These are phyloP conservation scores for Trichomalopsis sarcophagae DNA, from an alignment of 1,140 invertebrate species.

Conservation along the genomic window DNA sequence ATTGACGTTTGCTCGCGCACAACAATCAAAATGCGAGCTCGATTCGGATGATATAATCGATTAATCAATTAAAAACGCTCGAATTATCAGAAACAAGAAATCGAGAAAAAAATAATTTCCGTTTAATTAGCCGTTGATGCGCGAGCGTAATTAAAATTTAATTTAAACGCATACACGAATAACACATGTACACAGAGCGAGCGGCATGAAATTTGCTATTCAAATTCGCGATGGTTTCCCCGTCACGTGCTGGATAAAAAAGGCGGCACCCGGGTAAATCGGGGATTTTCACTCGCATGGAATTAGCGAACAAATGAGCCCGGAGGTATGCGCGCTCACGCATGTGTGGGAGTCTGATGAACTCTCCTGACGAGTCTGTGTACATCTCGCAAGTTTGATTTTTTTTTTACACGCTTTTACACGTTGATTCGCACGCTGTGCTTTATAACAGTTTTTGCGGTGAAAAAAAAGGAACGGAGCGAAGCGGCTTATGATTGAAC, in stretches of 20 bases:
- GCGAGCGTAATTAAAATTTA: neutral
- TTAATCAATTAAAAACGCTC: neutral
- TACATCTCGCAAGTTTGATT: too few relatives aligned
- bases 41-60: neutral
- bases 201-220: neutral
- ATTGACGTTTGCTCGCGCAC: neutral
- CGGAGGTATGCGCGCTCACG: neutral
- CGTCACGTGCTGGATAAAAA: neutral
- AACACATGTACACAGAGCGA: neutral
- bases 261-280: neutral
- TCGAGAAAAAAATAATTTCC: constrained; percentile 10
- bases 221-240: neutral
- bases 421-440: too few relatives aligned
- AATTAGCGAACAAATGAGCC: constrained; percentile 14
- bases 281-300: constrained; percentile 5
- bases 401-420: too few relatives aligned
- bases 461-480: too few relatives aligned
- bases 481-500: too few relatives aligned
- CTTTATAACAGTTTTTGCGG: too few relatives aligned
- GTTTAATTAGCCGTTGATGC: neutral
- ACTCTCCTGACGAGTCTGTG: neutral
- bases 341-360: neutral
- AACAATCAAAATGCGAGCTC: neutral
- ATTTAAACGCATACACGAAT: neutral
- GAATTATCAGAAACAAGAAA: neutral